Conservation (phyloP, 2,888 invertebrate genomes). For the Calameuta filiformis region DNA sequence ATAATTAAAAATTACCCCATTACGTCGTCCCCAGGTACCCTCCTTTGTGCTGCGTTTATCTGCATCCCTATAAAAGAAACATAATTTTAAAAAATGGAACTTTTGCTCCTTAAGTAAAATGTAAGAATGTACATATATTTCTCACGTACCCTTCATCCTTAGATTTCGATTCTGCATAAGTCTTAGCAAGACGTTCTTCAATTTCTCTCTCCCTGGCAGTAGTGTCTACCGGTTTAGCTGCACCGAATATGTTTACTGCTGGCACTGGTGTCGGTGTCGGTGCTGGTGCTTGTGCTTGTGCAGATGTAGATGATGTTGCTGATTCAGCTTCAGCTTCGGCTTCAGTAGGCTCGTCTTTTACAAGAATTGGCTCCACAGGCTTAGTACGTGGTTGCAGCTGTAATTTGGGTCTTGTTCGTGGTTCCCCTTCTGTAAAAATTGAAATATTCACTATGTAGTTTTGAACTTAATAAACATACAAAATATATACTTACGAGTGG, state of each 20-base stretch:
- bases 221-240: conserved; percentile 95
- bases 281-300: conserved; percentile 44
- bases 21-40: conserved; percentile 54
- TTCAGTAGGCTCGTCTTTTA: conserved; percentile 35
- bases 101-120: not conserved
- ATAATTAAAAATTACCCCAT: conserved; percentile 46
- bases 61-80: conserved; percentile 31
- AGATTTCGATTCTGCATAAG: conserved; percentile 48
- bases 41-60: conserved; percentile 46
- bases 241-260: conserved; percentile 89
- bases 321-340: conserved; percentile 11
- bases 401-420: conserved; percentile 81
- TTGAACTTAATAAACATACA: not conserved
- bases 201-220: conserved; percentile 90
- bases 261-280: conserved; percentile 71
- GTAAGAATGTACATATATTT: not conserved
- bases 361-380: conserved; percentile 70
- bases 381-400: conserved; percentile 84
- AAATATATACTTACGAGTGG: conserved; percentile 21
- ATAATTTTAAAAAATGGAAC: not conserved
- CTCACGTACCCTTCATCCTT: conserved; percentile 52
- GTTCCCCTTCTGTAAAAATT: conserved; percentile 61
- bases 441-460: no score
- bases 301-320: conserved; percentile 31
- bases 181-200: conserved; percentile 83